Base-by-base conservation (phyloP, 1,140 invertebrate species). In the Trichonephila clavata region DNA sequence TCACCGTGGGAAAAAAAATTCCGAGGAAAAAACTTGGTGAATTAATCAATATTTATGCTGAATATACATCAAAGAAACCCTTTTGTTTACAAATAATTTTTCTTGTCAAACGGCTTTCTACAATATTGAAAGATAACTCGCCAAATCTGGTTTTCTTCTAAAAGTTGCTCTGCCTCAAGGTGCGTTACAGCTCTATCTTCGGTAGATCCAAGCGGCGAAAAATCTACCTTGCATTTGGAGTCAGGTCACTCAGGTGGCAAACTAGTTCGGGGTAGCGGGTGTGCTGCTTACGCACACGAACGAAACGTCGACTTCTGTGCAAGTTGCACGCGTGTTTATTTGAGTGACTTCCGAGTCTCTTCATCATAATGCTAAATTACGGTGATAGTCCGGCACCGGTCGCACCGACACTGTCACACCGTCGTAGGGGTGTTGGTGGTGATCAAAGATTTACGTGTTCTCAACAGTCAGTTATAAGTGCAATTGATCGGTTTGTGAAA, bases 401-500 rank as follows among this genome's bases (percentile, higher is more conserved):
- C 27, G 92, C 68, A 20, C 50, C 50, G 61, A 59, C 68, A 50
- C 27, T 43, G 71, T 50, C 68, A 20, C 63, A 20, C 84, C 89
- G 89, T 18, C 32, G 91, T 27, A 63, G 59, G 16, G 1, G 1
- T 50, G 50, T 16, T 13, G 60, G 50, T 59, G 50, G 14, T 16
- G 92, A 86, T 21, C 81, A 93, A 7, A 50, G 86, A n/a, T 86
- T 93, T 50, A 90, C 61, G 2, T 94, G 94, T 24, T 94, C 94
- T 18, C 97, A 98, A 94, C 97, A 98, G 94, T 98, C 98, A 95
- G 97, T 98, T 89, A 96, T 98, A 94, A 97, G 98, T 95, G 97
- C 97, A 92, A 98, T 98, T 97, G 98, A 98, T 95, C 97, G 97
- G 94, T 98, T 98, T 95, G 98, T 98, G 20, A 97, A 97, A 95